Conservation (phyloP, 2,888 invertebrate genomes). For the Caenorhabditis plicata region DNA sequence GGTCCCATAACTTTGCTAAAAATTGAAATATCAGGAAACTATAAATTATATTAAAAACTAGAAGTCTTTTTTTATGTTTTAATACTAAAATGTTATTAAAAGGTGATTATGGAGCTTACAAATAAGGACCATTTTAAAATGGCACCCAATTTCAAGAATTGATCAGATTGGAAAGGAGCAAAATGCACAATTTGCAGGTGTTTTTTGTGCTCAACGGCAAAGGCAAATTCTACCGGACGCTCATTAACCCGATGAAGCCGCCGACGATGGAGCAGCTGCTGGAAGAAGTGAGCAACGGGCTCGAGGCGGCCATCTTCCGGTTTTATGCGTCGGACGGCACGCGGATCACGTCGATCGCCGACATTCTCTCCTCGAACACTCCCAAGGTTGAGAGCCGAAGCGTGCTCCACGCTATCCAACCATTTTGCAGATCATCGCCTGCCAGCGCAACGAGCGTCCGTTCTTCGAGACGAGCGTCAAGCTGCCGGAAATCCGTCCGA, state of each 20-base stretch:
- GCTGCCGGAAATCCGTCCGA: conserved; percentile 37
- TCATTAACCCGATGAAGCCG: conserved; percentile 52
- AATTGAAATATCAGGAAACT: too few species aligned
- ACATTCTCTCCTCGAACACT: conserved; percentile 43
- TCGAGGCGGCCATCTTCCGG: conserved; percentile 49
- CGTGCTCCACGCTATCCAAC: neutral
- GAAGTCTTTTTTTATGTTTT: too few species aligned
- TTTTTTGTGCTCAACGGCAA: conserved; percentile 60
- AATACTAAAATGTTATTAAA: too few species aligned
- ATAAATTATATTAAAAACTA: too few species aligned
- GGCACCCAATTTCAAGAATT: too few species aligned
- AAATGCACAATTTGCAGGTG: conserved; percentile 34
- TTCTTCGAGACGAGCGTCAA: conserved; percentile 18
- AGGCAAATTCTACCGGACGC: conserved; percentile 47
- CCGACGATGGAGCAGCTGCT: conserved; percentile 53
- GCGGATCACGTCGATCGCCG: conserved; percentile 39
- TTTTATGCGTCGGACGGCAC: conserved; percentile 55
- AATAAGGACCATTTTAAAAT: too few species aligned
- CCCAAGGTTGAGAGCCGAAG: conserved; percentile 18
- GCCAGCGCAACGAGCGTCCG: conserved; percentile 55
- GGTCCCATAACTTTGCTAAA: too few species aligned
- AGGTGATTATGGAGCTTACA: too few species aligned
- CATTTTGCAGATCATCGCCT: conserved; percentile 48
- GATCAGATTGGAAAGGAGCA: neutral
- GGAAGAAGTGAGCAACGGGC: conserved; percentile 43